Conservation (phyloP, 2,113 vertebrate genomes). For the Tyrannus savana region DNA sequence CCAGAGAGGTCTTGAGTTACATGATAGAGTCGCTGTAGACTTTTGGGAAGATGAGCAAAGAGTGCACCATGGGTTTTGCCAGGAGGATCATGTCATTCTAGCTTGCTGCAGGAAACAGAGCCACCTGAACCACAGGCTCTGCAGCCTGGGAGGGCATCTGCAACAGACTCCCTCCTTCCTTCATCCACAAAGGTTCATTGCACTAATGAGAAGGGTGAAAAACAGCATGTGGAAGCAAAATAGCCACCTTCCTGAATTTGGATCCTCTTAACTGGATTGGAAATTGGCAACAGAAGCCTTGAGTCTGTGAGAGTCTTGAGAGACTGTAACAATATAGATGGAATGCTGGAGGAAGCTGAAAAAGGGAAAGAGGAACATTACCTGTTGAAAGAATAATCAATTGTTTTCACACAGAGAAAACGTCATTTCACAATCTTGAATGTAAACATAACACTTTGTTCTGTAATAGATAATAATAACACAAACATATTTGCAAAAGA, state of each 20-base stretch:
- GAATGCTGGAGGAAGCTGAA: neutral
- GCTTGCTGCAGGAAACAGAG: neutral
- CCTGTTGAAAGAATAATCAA: neutral
- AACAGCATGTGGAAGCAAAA: neutral
- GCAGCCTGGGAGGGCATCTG: neutral
- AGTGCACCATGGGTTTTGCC: accelerated
- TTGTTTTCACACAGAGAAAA: neutral
- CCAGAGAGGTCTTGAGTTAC: neutral
- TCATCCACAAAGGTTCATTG: neutral
- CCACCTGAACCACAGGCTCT: accelerated
- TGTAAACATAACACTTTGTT: neutral
- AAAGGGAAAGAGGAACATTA: neutral
- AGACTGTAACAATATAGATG: neutral
- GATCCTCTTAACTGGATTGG: neutral
- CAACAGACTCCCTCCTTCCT: neutral
- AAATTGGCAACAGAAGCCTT: neutral
- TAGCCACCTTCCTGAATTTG: neutral
- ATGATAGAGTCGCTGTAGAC: neutral
- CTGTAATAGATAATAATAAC: neutral
- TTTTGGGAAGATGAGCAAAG: neutral
- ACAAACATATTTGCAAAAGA: neutral
- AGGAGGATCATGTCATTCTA: neutral
- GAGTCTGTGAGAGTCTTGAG: neutral
- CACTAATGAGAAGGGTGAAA: neutral
- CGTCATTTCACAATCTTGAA: neutral